A percentile compares a stretch with the other conserved stretches of the same genome.
Evolutionary conservation across 2,797 vertebrate genomes (phyloP).

Genomic region (Octomys mimax): DNA sequence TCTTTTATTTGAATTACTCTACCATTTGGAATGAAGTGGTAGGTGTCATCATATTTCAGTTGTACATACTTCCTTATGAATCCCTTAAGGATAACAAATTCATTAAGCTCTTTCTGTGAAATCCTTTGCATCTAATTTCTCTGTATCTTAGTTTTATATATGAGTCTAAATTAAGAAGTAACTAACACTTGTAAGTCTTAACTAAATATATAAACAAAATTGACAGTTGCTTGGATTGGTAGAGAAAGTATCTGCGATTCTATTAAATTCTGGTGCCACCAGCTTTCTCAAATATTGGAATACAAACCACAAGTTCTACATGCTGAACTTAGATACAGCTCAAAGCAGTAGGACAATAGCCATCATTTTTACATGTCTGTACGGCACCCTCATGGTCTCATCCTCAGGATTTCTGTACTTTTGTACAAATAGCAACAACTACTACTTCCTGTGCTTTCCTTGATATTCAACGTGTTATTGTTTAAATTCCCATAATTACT

Average conservation of each 20-base stretch:
- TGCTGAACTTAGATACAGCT: slow-evolving; percentile 11
- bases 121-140: background rate
- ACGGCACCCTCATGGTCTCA: background rate
- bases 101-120: background rate
- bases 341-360: background rate
- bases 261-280: background rate
- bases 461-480: background rate
- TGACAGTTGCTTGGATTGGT: background rate
- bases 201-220: slow-evolving; percentile 2
- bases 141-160: background rate
- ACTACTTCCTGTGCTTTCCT: background rate
- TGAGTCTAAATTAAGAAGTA: slow-evolving; percentile 34
- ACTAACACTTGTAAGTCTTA: background rate
- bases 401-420: background rate
- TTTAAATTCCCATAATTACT: slow-evolving; percentile 10
- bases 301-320: background rate
- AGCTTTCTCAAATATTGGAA: slow-evolving; percentile 27
- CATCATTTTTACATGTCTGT: background rate
- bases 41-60: background rate
- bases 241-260: background rate
- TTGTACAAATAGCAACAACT: background rate
- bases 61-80: background rate
- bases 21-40: background rate
- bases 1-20: background rate
- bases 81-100: background rate